Evolutionary conservation across 1,140 invertebrate genomes (phyloP), one percentile per base, ranked within the genome.

Genomic region (Ridgeia piscesae): DNA sequence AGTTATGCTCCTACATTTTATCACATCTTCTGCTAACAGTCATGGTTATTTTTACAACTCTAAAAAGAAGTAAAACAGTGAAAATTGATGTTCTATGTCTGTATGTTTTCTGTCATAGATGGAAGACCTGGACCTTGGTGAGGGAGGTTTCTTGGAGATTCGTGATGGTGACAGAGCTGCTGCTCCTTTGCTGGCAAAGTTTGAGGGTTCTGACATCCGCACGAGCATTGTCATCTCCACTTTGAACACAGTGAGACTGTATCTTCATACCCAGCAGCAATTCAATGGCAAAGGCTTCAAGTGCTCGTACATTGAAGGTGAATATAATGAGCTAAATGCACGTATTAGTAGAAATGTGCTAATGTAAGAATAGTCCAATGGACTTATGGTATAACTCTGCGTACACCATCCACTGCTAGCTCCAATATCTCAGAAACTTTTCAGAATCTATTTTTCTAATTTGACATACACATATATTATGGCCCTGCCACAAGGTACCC

Each of bases 121-220:
- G 31, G 89, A 90, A 14, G 35, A 34, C 89, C 17, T 90, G 34
- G 89, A 90, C n/a, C 89, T 90, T 90, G 89, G 34, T 6, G 17
- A 34, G 9, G 89, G 31, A 8, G 34, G 89, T 33, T 90, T 33
- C 89, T 34, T 90, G 33, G 89, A 90, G 35, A 9, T 90, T 90
- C 34, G n/a, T 17, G 89, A 90, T 42, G 89, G 89, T 42, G 89
- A 90, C 89, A 90, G 31, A 27, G 34, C 35, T 34, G 34, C 34
- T 34, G 33, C 89, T n/a, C 89, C 89, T 17, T 42, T 33, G 14
- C 89, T 90, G 89, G 89, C 89, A 14, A 90, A 33, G 35, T 90
- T 90, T 34, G 89, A 90, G 58, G 58, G 58, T 0, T 77, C 58
- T 77, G 58, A 77, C 17, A 31, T 77, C 58, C 11, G 58, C 58